Conservation (phyloP, 2,113 vertebrate species). For the Bubo bubo region DNA sequence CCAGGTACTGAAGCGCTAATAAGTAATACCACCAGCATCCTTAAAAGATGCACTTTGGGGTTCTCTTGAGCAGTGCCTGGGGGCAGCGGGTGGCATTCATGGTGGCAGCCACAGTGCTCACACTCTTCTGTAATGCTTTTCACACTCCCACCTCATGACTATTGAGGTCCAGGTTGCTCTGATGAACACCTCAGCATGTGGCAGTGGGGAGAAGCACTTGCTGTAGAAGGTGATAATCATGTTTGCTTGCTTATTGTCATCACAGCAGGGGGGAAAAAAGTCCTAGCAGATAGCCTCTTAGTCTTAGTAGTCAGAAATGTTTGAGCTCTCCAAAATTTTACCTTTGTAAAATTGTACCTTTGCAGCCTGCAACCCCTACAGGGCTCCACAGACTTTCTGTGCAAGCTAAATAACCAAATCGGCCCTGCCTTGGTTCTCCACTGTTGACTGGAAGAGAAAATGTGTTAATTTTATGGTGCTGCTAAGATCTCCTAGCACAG, state of each 20-base stretch:
- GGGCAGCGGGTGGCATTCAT: not conserved
- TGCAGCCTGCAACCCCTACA: not conserved
- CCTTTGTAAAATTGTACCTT: not conserved
- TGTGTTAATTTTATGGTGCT: not conserved
- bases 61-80: not conserved
- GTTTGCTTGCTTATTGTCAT: not conserved
- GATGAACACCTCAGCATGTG: not conserved
- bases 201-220: not conserved
- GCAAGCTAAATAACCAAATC: not conserved
- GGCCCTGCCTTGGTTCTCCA: not conserved
- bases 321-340: not conserved
- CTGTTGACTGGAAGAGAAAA: not conserved
- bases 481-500: not conserved
- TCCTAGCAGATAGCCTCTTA: not conserved
- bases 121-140: not conserved
- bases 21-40: not conserved
- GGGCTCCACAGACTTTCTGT: not conserved
- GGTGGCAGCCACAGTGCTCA: not conserved
- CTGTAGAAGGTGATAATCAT: not conserved
- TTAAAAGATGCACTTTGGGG: not conserved
- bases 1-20: not conserved
- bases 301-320: not conserved
- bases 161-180: not conserved
- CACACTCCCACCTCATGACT: not conserved
- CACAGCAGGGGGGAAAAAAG: accelerated